Evolutionary conservation across 2,888 invertebrate species (phyloP).

Genomic region (Himalopsyche tibetana): DNA sequence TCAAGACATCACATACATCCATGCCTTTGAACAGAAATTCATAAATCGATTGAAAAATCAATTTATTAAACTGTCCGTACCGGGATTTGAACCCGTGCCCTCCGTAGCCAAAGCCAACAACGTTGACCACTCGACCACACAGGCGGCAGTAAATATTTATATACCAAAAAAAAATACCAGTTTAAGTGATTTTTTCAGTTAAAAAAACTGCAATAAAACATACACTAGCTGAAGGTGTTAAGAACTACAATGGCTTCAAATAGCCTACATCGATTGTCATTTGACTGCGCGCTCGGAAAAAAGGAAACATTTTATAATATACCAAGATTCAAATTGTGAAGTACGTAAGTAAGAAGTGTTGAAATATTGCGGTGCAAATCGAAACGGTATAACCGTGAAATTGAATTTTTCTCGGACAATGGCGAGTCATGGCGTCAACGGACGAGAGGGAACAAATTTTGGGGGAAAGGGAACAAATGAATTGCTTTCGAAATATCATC

Average conservation of each 20-base stretch:
- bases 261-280: conserved; percentile 55
- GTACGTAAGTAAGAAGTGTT: conserved; percentile 46
- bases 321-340: conserved; percentile 31
- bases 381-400: conserved; percentile 61
- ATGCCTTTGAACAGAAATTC: too few relatives aligned
- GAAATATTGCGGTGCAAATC: conserved; percentile 61
- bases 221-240: conserved; percentile 17
- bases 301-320: conserved; percentile 10
- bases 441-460: conserved; percentile 31
- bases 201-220: conserved; percentile 10
- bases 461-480: conserved; percentile 47
- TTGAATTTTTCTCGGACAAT: conserved; percentile 61
- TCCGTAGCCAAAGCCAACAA: too few relatives aligned
- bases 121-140: too few relatives aligned
- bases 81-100: too few relatives aligned
- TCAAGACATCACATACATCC: too few relatives aligned
- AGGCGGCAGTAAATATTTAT: too few relatives aligned
- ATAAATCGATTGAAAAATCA: too few relatives aligned
- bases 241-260: conserved; percentile 23
- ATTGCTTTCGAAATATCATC: conserved; percentile 37
- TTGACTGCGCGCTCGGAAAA: conserved; percentile 18
- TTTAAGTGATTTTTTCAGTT: not conserved
- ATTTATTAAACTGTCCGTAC: too few relatives aligned
- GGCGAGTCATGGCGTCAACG: conserved; percentile 44
- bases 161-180: too few relatives aligned